Evolutionary conservation across 1,140 invertebrate genomes (phyloP).

Genomic region (Lucilia cuprina): DNA sequence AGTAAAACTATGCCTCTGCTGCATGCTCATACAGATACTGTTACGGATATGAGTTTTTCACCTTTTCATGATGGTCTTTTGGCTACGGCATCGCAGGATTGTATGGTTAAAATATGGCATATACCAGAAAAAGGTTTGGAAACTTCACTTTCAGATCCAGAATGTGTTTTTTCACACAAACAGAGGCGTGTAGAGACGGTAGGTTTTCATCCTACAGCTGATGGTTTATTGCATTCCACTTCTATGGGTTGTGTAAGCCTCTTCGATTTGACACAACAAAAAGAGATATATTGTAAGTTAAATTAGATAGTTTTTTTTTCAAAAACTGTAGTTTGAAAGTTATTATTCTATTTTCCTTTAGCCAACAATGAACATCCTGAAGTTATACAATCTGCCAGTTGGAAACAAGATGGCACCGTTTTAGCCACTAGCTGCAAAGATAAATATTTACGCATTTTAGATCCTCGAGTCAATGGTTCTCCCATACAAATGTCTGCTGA

Average conservation of each 20-base stretch:
- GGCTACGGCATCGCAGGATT: constrained; percentile 90
- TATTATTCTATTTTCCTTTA: constrained; percentile 50
- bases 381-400: constrained; percentile 83
- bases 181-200: constrained; percentile 85
- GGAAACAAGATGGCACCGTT: constrained; percentile 82
- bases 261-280: constrained; percentile 84
- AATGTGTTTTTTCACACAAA: constrained; percentile 81
- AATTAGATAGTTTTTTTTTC: not conserved
- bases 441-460: constrained; percentile 81
- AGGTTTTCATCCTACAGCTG: constrained; percentile 86
- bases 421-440: constrained; percentile 82
- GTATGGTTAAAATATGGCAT: constrained; percentile 86
- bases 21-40: constrained; percentile 86
- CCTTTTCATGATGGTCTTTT: constrained; percentile 92
- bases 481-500: constrained; percentile 71
- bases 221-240: constrained; percentile 82
- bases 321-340: not conserved
- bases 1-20: constrained; percentile 83
- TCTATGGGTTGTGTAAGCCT: constrained; percentile 82
- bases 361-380: constrained; percentile 81
- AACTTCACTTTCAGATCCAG: constrained; percentile 79
- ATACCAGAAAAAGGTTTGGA: constrained; percentile 81
- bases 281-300: constrained; percentile 78
- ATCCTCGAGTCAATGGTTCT: constrained; percentile 72
- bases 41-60: constrained; percentile 94